phyloP scores from a whole-genome alignment of 2,113 vertebrate genomes.

The Narcine bancroftii region DNA sequence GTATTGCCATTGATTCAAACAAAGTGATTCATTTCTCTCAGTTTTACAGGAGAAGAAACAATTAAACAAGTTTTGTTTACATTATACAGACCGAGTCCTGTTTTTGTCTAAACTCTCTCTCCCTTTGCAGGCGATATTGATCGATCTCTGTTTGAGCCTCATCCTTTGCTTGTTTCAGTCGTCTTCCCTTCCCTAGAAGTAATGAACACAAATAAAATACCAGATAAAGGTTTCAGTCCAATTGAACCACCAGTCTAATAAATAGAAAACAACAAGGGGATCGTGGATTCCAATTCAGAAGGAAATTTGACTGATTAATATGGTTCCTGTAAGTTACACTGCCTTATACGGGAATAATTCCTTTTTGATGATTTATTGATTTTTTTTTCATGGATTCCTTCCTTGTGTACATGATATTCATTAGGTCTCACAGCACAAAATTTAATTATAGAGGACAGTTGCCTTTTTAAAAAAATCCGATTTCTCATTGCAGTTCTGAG shows the following conservation, averaged over 20 bases:
- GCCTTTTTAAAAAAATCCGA: no score
- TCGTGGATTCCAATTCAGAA: background rate
- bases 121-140: constrained; percentile 57
- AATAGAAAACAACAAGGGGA: background rate
- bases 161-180: constrained; percentile 63
- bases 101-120: constrained; percentile 56
- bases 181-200: constrained; percentile 57
- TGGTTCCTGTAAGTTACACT: background rate
- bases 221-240: background rate
- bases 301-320: background rate
- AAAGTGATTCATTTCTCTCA: background rate
- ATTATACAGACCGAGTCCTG: constrained; percentile 53
- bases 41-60: background rate
- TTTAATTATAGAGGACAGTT: background rate
- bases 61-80: constrained; percentile 40
- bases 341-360: background rate
- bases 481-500: background rate
- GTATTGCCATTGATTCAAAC: background rate
- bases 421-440: background rate
- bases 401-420: background rate
- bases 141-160: constrained; percentile 59
- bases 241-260: background rate
- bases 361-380: background rate
- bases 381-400: constrained; percentile 17
- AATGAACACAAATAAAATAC: background rate